phyloP scores from a whole-genome alignment of 2,888 invertebrate genomes.

The Ischnura elegans region DNA sequence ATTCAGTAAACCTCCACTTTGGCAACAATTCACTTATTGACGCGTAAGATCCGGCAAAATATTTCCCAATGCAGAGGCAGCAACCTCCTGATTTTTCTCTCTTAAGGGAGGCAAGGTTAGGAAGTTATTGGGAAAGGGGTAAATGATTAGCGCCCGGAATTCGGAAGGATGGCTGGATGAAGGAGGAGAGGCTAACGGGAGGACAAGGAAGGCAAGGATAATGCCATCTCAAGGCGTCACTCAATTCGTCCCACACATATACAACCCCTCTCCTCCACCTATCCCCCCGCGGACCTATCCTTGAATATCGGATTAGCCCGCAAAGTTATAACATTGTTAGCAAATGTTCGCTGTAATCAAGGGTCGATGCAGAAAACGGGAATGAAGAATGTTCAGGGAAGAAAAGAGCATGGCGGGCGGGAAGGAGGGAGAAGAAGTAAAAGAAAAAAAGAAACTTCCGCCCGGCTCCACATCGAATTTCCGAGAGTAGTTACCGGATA shows the following conservation, averaged over 20 bases:
- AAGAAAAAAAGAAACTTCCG: neutral
- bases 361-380: neutral
- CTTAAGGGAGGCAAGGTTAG: too few species aligned
- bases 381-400: neutral
- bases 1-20: too few species aligned
- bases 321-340: constrained; percentile 30
- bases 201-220: neutral
- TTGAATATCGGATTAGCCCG: neutral
- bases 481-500: neutral
- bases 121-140: neutral
- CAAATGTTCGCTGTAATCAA: constrained; percentile 31
- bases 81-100: too few species aligned
- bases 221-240: constrained; percentile 19
- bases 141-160: neutral
- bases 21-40: too few species aligned
- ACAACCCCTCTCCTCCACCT: neutral
- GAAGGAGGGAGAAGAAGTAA: too few species aligned
- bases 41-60: too few species aligned
- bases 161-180: neutral
- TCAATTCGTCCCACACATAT: neutral
- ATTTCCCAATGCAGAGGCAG: too few species aligned
- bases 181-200: neutral
- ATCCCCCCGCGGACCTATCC: neutral
- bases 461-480: constrained; percentile 16
- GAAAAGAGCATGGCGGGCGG: too few species aligned